phyloP scores from a whole-genome alignment of 2,888 invertebrate species.

The Metellina segmentata region DNA sequence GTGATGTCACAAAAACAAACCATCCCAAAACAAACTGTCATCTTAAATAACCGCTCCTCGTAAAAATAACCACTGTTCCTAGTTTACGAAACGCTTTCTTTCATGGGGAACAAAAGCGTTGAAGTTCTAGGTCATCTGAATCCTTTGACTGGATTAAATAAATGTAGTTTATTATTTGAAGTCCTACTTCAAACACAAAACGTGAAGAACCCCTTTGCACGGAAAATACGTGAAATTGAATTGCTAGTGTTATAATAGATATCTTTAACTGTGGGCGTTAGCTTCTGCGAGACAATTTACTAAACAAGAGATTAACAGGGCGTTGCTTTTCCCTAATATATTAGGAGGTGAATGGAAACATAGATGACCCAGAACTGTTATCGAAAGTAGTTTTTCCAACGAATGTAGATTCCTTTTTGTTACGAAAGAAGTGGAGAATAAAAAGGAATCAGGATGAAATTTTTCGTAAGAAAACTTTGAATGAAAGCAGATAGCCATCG shows the following conservation, averaged over 20 bases:
- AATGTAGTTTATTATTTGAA: not conserved
- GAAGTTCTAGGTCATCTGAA: not conserved
- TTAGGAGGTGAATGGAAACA: not conserved
- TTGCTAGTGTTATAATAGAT: not conserved
- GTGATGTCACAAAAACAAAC: too few species aligned
- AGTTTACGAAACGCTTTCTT: too few species aligned
- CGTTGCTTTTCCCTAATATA: slow-evolving; percentile 20
- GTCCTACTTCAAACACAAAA: not conserved
- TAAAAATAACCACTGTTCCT: too few species aligned
- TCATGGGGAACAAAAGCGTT: not conserved
- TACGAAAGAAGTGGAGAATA: too few species aligned
- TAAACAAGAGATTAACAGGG: slow-evolving; percentile 13
- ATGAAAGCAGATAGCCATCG: too few species aligned
- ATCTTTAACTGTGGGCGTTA: slow-evolving; percentile 5
- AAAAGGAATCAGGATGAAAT: too few species aligned
- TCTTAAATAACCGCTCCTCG: too few species aligned
- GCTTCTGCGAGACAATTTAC: slow-evolving; percentile 2
- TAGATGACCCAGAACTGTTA: not conserved
- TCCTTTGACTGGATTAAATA: not conserved
- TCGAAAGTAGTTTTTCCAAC: not conserved
- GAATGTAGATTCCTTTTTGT: too few species aligned
- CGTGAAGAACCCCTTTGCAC: not conserved
- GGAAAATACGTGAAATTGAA: not conserved
- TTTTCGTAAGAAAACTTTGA: too few species aligned
- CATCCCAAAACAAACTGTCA: too few species aligned